Conservation (phyloP, 2,888 invertebrate species). For the Metacarcinus magister region DNA sequence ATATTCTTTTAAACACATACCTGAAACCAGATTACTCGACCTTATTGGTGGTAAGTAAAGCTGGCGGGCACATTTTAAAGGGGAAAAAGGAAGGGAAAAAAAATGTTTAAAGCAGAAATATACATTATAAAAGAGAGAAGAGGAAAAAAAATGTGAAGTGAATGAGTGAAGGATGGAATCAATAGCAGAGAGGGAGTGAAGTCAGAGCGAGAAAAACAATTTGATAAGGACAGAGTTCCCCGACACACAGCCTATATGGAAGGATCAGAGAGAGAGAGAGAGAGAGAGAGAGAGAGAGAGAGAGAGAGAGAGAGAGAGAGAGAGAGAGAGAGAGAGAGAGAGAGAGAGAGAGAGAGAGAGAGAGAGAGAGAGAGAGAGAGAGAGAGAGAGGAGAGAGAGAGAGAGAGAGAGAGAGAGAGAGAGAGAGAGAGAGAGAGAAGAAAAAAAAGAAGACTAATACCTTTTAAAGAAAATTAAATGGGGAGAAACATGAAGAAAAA, state of each 20-base stretch:
- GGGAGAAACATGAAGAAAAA: neutral
- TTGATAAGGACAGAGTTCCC: neutral
- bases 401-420: no score
- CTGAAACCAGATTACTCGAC: neutral
- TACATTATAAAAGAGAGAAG: neutral
- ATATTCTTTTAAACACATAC: neutral
- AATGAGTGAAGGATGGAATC: neutral
- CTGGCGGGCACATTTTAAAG: neutral
- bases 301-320: conserved; percentile 39
- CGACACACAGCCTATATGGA: neutral
- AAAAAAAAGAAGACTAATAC: no score
- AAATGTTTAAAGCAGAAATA: neutral
- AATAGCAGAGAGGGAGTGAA: neutral
- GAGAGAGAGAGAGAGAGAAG: no score
- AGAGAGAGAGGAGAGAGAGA: no score
- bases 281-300: conserved; percentile 39
- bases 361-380: neutral
- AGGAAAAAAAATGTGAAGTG: neutral
- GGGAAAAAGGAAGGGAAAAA: neutral
- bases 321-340: conserved; percentile 39
- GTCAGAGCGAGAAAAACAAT: neutral
- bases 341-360: neutral
- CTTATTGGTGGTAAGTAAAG: neutral
- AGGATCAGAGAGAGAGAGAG: neutral
- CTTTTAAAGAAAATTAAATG: neutral